phyloP scores from a whole-genome alignment of 2,888 invertebrate genomes.

The Aleiodes leptofemur region DNA sequence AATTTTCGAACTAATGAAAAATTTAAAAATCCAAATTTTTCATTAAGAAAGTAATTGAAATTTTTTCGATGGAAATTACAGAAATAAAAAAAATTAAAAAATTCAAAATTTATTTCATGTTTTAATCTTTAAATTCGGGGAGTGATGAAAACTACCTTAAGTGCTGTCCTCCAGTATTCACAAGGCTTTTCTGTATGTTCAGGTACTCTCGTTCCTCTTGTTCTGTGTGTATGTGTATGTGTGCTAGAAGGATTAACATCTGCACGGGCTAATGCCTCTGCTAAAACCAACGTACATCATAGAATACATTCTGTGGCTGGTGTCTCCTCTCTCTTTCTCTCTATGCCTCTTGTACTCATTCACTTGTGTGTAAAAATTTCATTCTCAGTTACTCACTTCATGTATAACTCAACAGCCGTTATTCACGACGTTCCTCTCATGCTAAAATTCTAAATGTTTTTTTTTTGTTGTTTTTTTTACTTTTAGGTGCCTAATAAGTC shows the following conservation, averaged over 20 bases:
- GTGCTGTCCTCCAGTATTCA: conserved; percentile 17
- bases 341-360: neutral
- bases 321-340: neutral
- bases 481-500: neutral
- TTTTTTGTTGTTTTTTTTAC: neutral
- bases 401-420: conserved; percentile 10
- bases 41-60: too few species aligned
- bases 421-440: conserved; percentile 4
- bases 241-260: conserved; percentile 36
- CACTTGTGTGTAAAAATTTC: conserved; percentile 12
- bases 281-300: conserved; percentile 32
- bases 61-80: too few species aligned
- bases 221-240: neutral
- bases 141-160: too few species aligned
- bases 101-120: too few species aligned
- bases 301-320: neutral
- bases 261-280: conserved; percentile 20
- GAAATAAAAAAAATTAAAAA: too few species aligned
- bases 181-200: neutral
- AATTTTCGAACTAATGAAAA: too few species aligned
- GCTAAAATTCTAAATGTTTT: neutral
- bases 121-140: too few species aligned
- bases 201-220: neutral
- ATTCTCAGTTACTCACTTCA: conserved; percentile 14
- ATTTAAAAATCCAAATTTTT: too few species aligned